A percentile compares a stretch with the other conserved stretches of the same genome.
phyloP scores from a whole-genome alignment of 2,797 vertebrate species.

The Phataginus tetradactyla region DNA sequence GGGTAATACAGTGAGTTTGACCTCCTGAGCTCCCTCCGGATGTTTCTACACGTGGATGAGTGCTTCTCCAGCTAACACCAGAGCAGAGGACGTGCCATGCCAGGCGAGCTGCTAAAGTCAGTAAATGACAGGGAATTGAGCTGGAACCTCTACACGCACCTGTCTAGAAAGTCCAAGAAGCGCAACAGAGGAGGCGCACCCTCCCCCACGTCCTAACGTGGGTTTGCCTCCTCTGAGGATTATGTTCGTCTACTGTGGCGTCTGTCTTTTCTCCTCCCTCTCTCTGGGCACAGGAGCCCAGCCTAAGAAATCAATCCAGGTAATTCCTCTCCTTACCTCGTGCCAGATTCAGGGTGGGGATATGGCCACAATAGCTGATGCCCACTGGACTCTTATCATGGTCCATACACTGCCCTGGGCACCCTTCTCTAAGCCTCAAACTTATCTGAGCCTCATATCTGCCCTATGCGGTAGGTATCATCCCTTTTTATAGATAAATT shows the following conservation, averaged over 20 bases:
- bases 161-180: fast-evolving
- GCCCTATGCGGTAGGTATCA: not conserved
- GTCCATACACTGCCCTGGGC: not conserved
- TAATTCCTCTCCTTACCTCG: not conserved
- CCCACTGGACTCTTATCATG: fast-evolving
- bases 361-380: fast-evolving
- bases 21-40: not conserved
- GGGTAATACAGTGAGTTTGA: fast-evolving
- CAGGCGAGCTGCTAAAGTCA: fast-evolving
- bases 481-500: not conserved
- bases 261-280: not conserved
- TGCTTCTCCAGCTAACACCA: fast-evolving
- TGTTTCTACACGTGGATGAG: too few relatives aligned
- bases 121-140: fast-evolving
- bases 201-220: not conserved
- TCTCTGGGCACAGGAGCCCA: not conserved
- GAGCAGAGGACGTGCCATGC: fast-evolving
- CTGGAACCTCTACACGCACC: fast-evolving
- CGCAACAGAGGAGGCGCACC: not conserved
- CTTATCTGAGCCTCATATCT: not conserved
- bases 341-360: not conserved
- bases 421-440: too few relatives aligned
- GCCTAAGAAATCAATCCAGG: too few relatives aligned
- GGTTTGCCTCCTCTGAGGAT: not conserved
- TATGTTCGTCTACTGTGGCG: not conserved